Evolutionary conservation across 2,797 vertebrate genomes (phyloP), one percentile per base, ranked within the genome.

Genomic region (Chrysocyon brachyurus): DNA sequence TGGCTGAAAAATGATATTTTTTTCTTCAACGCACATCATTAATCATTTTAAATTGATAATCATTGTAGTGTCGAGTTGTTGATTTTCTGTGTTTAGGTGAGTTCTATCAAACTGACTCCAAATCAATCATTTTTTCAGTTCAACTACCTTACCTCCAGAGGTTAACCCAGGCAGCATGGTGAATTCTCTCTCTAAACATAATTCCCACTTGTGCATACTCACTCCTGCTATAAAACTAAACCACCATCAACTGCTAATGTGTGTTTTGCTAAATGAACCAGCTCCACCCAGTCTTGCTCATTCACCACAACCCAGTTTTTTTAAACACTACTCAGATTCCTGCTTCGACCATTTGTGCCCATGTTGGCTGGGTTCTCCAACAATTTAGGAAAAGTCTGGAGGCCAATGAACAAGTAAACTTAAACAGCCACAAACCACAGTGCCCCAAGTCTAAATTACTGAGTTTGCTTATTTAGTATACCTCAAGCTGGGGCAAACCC

Each of bases 391-490:
- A 5, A 95, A 93, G 94, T 73, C 93, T 63, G 56, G 57, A 93
- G 87, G 57, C 91, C 95, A 87, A 75, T 92, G 92, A 93, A 96
- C 61, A 97, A 97, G 91, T 92, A 94, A 97, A 93, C 81, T 90
- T 95, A 87, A 85, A 97, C 22, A 95, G 89, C 94, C 87, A 68
- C 96, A 96, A 95, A 96, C 96, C 95, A 75, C 83, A 89, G 11
- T 22, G 17, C n/a, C 61, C 56, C 46, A 33, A 57, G 82, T 68
- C 52, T 88, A 96, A 96, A 93, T 90, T 87, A 95, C 49, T 6
- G 88, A 70, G 89, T 94, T 72, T 97, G 91, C 90, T 96, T 96
- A 93, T 56, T 97, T 96, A 93, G 87, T 90, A 91, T 90, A 78
- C 46, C 54, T 95, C 95, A 88, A 6, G 12, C 36, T 78, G 82